Evolutionary conservation across 2,797 vertebrate genomes (phyloP).

Genomic region (Thripadectes ignobilis): DNA sequence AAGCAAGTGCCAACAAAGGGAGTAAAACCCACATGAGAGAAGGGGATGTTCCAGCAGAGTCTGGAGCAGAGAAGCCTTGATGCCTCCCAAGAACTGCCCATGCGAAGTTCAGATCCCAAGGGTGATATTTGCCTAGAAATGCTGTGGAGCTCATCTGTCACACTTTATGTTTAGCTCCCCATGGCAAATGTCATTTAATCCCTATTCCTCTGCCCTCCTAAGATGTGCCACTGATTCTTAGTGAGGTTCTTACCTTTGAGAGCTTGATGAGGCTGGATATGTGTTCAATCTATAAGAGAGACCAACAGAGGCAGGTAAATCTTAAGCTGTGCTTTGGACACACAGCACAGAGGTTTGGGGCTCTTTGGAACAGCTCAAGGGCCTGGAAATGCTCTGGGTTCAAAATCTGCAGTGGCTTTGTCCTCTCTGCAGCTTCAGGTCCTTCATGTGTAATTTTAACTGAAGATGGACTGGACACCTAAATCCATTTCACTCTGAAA

Average conservation of each 20-base stretch:
- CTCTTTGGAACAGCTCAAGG: background rate
- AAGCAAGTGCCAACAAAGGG: background rate
- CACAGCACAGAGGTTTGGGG: background rate
- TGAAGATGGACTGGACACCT: background rate
- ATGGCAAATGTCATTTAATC: background rate
- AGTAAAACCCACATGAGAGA: background rate
- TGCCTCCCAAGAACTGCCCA: background rate
- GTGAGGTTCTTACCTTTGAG: conserved; percentile 84
- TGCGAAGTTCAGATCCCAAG: background rate
- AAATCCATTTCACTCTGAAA: background rate
- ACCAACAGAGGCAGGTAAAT: conserved; percentile 23
- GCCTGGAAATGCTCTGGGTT: background rate
- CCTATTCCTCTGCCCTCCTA: background rate
- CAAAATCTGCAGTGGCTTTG: background rate
- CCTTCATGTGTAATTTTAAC: background rate
- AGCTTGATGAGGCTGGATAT: conserved; percentile 98
- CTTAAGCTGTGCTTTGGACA: background rate
- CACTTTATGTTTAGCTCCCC: background rate
- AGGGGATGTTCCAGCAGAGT: background rate
- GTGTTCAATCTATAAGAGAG: conserved; percentile 89
- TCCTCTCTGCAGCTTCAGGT: background rate
- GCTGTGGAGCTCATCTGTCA: background rate
- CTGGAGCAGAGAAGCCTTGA: accelerated
- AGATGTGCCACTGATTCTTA: background rate
- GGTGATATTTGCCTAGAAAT: background rate